These are phyloP conservation scores for Coregonus suidteri DNA, from an alignment of 2,797 vertebrate species.

Conservation along the genomic window DNA sequence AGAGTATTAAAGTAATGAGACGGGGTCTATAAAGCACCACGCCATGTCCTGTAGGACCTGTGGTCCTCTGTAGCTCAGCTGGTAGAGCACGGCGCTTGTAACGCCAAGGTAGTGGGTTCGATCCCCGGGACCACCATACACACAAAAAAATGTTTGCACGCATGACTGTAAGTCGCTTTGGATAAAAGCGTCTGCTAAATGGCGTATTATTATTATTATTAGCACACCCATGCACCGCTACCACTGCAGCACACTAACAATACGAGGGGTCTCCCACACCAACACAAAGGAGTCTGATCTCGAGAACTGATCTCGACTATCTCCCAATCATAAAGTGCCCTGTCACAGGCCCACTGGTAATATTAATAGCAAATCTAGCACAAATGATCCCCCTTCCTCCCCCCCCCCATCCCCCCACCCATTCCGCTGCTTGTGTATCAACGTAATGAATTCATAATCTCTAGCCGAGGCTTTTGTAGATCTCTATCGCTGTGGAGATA, in stretches of 20 bases:
- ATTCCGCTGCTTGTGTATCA: slow-evolving; percentile 70
- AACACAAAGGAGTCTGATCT: not conserved
- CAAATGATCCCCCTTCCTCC: not conserved
- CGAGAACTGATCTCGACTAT: not conserved
- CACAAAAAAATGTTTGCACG: too few relatives aligned
- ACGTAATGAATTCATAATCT: slow-evolving; percentile 82
- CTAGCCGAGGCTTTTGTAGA: slow-evolving; percentile 73
- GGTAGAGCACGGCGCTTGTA: too few relatives aligned
- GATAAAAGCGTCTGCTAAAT: too few relatives aligned
- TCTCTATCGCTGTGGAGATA: slow-evolving; percentile 77
- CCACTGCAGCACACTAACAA: not conserved
- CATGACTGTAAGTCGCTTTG: too few relatives aligned
- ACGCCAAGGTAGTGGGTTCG: too few relatives aligned
- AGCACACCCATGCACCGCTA: not conserved
- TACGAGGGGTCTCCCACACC: not conserved
- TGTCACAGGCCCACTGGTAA: not conserved
- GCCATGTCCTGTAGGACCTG: too few relatives aligned
- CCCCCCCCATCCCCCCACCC: slow-evolving; percentile 10
- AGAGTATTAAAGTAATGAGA: not conserved
- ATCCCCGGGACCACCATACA: too few relatives aligned
- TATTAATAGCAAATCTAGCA: not conserved
- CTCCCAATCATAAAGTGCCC: not conserved
- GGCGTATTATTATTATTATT: too few relatives aligned
- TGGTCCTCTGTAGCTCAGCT: too few relatives aligned
- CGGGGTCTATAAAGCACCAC: not conserved